These are phyloP conservation scores for Oncopodura yosiiana DNA, from an alignment of 1,140 invertebrate genomes.

Conservation along the genomic window DNA sequence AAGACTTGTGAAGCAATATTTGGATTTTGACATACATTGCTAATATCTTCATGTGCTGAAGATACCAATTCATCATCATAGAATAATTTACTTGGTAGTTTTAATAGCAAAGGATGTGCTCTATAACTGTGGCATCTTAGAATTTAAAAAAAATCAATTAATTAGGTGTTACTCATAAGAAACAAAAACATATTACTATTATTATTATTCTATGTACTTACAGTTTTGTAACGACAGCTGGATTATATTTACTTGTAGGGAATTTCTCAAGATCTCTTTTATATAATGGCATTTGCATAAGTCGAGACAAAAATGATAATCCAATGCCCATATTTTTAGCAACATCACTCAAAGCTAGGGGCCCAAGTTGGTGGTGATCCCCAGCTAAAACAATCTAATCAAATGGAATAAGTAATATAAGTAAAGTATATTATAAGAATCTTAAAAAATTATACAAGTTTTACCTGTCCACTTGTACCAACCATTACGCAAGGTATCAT, in stretches of 20 bases:
- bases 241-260: slow-evolving; percentile 52
- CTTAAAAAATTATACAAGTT: background rate
- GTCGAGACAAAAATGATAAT: slow-evolving; percentile 58
- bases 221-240: slow-evolving; percentile 58
- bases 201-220: too few species aligned
- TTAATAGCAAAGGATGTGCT: slow-evolving; percentile 64
- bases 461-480: slow-evolving; percentile 39
- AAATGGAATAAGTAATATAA: slow-evolving; percentile 24
- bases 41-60: slow-evolving; percentile 41
- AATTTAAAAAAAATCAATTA: too few species aligned
- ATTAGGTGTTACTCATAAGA: background rate
- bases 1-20: slow-evolving; percentile 39
- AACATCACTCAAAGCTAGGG: slow-evolving; percentile 59
- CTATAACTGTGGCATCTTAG: slow-evolving; percentile 57
- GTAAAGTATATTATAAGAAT: background rate
- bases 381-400: slow-evolving; percentile 68
- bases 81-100: slow-evolving; percentile 66
- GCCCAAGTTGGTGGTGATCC: slow-evolving; percentile 83
- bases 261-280: slow-evolving; percentile 49
- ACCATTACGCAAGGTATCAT: slow-evolving; percentile 51
- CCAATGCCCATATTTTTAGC: slow-evolving; percentile 54
- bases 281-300: slow-evolving; percentile 57
- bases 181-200: slow-evolving; percentile 52
- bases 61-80: slow-evolving; percentile 62
- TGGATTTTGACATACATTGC: slow-evolving; percentile 32